Evolutionary conservation across 2,888 invertebrate genomes (phyloP).

Genomic region (Candidula unifasciata): DNA sequence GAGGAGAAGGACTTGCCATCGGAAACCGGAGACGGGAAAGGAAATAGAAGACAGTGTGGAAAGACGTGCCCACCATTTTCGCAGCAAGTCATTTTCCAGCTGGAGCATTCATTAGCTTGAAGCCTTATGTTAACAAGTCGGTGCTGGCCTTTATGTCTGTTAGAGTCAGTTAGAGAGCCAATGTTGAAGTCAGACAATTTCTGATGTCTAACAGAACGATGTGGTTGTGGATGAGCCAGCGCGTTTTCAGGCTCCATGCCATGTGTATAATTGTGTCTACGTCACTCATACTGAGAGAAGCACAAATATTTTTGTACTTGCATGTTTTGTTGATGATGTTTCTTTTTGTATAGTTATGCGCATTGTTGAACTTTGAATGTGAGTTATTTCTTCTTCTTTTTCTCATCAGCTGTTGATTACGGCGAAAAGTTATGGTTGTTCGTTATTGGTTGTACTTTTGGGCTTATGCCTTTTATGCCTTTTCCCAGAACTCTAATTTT

Average conservation of each 20-base stretch:
- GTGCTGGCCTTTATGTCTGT: constrained; percentile 22
- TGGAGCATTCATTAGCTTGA: constrained; percentile 24
- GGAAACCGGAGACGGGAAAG: constrained; percentile 34
- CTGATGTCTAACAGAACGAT: constrained; percentile 19
- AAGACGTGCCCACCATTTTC: constrained; percentile 27
- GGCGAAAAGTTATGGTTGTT: no score
- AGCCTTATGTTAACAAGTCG: constrained; percentile 7
- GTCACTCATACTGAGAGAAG: no score
- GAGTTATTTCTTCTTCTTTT: no score
- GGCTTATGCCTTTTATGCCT: no score
- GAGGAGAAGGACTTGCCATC: background rate
- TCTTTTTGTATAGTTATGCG: no score
- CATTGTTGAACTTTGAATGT: no score
- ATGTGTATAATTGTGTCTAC: constrained; percentile 7
- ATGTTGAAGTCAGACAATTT: constrained; percentile 7
- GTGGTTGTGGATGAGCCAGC: background rate
- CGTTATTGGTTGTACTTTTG: no score
- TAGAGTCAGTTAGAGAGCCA: constrained; percentile 1
- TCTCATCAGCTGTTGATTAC: no score
- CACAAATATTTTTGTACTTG: no score
- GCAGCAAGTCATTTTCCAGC: constrained; percentile 30
- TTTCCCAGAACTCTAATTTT: no score
- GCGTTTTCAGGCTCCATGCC: background rate
- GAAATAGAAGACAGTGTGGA: constrained; percentile 18
- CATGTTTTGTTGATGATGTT: no score